Evolutionary conservation across 1,140 invertebrate genomes (phyloP).

Genomic region (Dendroctonus valens): DNA sequence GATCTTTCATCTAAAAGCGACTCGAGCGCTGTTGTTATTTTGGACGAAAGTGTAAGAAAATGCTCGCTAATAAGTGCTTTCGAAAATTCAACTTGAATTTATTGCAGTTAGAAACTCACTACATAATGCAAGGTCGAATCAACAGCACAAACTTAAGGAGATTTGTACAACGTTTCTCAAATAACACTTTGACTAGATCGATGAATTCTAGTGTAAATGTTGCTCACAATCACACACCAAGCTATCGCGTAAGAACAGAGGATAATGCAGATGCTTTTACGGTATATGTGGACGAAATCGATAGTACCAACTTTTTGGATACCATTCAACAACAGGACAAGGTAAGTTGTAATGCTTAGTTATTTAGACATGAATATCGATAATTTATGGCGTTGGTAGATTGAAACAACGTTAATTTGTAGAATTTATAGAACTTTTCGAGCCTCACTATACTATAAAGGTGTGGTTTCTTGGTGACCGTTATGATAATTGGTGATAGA

Average conservation of each 20-base stretch:
- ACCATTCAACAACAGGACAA: slow-evolving; percentile 49
- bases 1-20: slow-evolving; percentile 60
- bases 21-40: slow-evolving; percentile 68
- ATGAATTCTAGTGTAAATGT: slow-evolving; percentile 42
- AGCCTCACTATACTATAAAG: too few species aligned
- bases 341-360: slow-evolving; percentile 26
- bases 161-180: slow-evolving; percentile 67
- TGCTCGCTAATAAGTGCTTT: too few species aligned
- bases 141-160: slow-evolving; percentile 57
- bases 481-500: too few species aligned
- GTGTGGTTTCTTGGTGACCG: too few species aligned
- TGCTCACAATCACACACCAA: not conserved
- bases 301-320: slow-evolving; percentile 54
- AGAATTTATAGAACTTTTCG: too few species aligned
- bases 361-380: too few species aligned
- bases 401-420: too few species aligned
- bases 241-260: slow-evolving; percentile 9
- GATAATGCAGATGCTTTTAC: slow-evolving; percentile 21
- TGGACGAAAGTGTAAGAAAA: slow-evolving; percentile 65
- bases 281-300: slow-evolving; percentile 58
- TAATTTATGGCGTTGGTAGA: too few species aligned
- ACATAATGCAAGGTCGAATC: slow-evolving; percentile 60
- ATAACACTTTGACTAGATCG: slow-evolving; percentile 56
- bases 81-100: too few species aligned
- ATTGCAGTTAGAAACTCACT: slow-evolving; percentile 67